phyloP scores from a whole-genome alignment of 2,113 vertebrate species.

The Rostratula benghalensis region DNA sequence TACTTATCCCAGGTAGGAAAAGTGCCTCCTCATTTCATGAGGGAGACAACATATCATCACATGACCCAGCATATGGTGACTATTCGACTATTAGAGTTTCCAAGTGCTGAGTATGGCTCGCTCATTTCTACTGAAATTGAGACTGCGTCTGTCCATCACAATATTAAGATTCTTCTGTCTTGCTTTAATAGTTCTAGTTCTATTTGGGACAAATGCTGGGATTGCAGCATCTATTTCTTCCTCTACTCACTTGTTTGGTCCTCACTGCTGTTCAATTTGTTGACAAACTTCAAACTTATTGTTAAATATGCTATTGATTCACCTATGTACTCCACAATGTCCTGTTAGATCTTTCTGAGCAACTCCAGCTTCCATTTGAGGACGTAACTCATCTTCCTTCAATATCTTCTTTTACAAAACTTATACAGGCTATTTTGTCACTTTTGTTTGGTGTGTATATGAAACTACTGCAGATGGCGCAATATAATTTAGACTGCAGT shows the following conservation, averaged over 20 bases:
- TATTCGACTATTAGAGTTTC: background rate
- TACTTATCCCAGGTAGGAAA: background rate
- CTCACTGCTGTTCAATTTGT: background rate
- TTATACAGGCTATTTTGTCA: background rate
- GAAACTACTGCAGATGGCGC: background rate
- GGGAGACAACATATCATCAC: background rate
- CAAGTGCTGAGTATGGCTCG: accelerated
- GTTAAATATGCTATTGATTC: background rate
- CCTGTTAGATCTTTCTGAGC: background rate
- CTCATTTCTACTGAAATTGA: background rate
- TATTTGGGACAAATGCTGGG: background rate
- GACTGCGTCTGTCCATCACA: background rate
- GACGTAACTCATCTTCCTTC: background rate
- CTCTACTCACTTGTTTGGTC: background rate
- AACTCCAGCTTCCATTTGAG: background rate
- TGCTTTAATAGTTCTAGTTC: background rate
- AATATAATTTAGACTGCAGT: background rate
- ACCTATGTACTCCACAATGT: background rate
- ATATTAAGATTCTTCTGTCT: background rate
- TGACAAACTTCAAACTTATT: background rate
- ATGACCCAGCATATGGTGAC: background rate
- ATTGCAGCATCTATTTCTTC: background rate
- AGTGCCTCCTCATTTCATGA: background rate
- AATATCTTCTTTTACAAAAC: background rate
- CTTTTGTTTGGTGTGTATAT: background rate